Conservation (phyloP, 92 coral and sea anemone genomes). For the Zoanthus sociatus region DNA sequence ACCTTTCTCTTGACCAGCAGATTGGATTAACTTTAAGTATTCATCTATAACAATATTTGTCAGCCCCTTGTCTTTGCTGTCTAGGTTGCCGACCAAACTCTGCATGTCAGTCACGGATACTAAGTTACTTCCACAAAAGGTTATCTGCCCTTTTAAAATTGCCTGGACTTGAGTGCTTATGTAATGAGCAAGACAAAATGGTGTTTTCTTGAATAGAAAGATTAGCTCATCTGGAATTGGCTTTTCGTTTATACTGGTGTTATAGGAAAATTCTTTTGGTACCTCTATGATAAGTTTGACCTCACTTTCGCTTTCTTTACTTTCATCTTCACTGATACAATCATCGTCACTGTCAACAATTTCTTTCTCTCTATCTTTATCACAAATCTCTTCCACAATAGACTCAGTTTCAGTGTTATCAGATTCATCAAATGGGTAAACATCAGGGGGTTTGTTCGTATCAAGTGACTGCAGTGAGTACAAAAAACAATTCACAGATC, state of each 20-base stretch:
- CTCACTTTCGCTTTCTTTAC: constrained; percentile 20
- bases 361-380: constrained; percentile 41
- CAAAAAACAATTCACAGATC: constrained; percentile 31
- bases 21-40: constrained; percentile 48
- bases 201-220: constrained; percentile 33
- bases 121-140: constrained; percentile 42
- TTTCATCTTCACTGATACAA: not conserved
- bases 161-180: constrained; percentile 49
- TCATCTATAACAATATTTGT: constrained; percentile 45
- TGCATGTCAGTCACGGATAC: constrained; percentile 44
- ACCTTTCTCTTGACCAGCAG: constrained; percentile 52
- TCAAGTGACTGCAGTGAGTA: constrained; percentile 44
- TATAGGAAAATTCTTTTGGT: constrained; percentile 17
- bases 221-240: constrained; percentile 35
- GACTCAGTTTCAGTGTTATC: constrained; percentile 44
- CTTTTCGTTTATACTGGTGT: constrained; percentile 25
- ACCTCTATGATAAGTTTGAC: constrained; percentile 22
- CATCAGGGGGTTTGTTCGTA: constrained; percentile 46
- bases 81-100: constrained; percentile 29
- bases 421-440: constrained; percentile 45
- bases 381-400: constrained; percentile 31
- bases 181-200: constrained; percentile 39
- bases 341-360: constrained; percentile 7
- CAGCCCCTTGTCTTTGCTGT: constrained; percentile 45
- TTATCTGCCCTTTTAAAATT: constrained; percentile 45